Base-by-base conservation (phyloP, 2,888 invertebrate species). In the Villa cingulata region DNA sequence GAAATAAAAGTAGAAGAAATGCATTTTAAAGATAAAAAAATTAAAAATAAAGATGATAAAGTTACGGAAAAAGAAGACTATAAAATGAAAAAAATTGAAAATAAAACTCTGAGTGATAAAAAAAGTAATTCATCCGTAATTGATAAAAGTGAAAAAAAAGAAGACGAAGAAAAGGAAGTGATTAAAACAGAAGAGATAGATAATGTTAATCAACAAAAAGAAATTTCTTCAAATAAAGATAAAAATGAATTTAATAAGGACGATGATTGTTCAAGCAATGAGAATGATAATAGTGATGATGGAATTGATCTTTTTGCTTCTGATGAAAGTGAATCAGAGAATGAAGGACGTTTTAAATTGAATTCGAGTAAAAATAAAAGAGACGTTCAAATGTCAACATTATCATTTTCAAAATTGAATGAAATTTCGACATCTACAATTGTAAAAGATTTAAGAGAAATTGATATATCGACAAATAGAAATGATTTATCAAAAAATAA, bases 291-390 rank as follows among this genome's bases (percentile, higher is more conserved):
- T 44, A 54, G 51, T 45, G 55, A 55, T n/a, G 56, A 55, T 43
- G 56, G 52, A 10, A 54, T 57, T 37, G 56, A 56, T 45, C 46
- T 57, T 40, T 56, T 58, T 40, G 53, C 56, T 15, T 56, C 56
- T 15, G 57, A 57, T 32, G 57, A 58, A 41, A 56, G 56, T 50
- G 57, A 58, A 51, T 56, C 56, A 0, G 57, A 56, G 48, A 56
- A 54, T 50, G 56, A 56, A 29, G 56, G 56, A 12, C 54, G 57
- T 15, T 57, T 56, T 43, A 57, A 57, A 42, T 51, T 53, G n/a
- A 45, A 34, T 7, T 46, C 50, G 16, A 51, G 45, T 32, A 54
- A 52, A 46, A 54, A 41, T 43, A 51, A 53, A 43, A 46, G 52
- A 10, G 44, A 48, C 19, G 42, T 37, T 14, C 53, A 49, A 19